phyloP scores from a whole-genome alignment of 2,797 vertebrate species.

The Hydrocynus forskahlii region DNA sequence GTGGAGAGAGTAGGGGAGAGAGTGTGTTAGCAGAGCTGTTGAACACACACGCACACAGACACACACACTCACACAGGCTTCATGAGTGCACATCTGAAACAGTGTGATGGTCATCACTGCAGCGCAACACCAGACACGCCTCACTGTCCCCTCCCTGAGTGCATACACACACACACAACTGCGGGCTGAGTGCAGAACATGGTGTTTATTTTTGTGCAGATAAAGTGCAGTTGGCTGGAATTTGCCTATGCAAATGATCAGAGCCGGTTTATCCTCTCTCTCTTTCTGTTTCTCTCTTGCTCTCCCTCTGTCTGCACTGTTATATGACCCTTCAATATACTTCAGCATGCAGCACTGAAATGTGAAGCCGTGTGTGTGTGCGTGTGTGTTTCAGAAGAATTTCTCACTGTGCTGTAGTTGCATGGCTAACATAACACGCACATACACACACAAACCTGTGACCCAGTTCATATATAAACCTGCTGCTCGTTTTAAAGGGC shows the following conservation, averaged over 20 bases:
- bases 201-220: background rate
- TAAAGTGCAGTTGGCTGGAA: background rate
- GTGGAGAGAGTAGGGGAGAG: no score
- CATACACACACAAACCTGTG: background rate
- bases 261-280: background rate
- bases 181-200: background rate
- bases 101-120: no score
- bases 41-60: no score
- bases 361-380: background rate
- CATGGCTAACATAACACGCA: background rate
- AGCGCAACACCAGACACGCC: no score
- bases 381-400: background rate
- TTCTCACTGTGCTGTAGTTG: conserved; percentile 1
- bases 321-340: background rate
- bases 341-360: background rate
- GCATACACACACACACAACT: no score
- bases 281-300: background rate
- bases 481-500: background rate
- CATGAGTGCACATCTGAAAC: no score
- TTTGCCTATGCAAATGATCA: background rate
- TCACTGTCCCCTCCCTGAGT: no score
- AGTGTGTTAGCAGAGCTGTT: no score
- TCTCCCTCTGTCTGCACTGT: background rate
- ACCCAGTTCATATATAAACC: background rate
- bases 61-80: no score